A percentile compares a stretch with the other conserved stretches of the same genome.
phyloP scores from a whole-genome alignment of 2,797 vertebrate species.

The Onychomys torridus region DNA sequence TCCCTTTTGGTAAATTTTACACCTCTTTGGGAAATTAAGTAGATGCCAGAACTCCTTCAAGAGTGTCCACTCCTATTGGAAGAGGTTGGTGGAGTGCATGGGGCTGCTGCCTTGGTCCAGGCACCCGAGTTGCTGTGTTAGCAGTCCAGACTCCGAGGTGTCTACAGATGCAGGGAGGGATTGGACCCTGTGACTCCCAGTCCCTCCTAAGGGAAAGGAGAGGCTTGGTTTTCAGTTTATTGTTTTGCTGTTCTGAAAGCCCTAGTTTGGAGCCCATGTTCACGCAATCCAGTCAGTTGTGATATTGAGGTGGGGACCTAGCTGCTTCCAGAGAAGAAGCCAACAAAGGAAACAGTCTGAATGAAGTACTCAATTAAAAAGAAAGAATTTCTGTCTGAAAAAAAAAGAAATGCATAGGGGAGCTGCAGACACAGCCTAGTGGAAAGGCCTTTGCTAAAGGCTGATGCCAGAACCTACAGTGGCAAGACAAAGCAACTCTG shows the following conservation, averaged over 20 bases:
- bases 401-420: too few species aligned
- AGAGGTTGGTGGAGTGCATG: not conserved
- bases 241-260: constrained; percentile 69
- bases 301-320: constrained; percentile 63
- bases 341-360: constrained; percentile 79
- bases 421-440: not conserved
- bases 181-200: not conserved
- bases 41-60: constrained; percentile 30
- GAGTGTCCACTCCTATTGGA: not conserved
- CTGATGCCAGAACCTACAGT: not conserved
- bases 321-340: constrained; percentile 78
- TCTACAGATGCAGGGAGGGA: constrained; percentile 45
- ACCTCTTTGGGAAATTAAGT: constrained; percentile 30
- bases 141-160: constrained; percentile 31
- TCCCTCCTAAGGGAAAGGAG: constrained; percentile 45
- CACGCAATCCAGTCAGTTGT: constrained; percentile 63
- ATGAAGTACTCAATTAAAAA: constrained; percentile 85
- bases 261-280: constrained; percentile 44
- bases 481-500: not conserved
- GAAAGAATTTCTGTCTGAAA: constrained; percentile 81
- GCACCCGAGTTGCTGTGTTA: constrained; percentile 56
- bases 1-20: constrained; percentile 50
- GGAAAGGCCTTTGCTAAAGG: not conserved
- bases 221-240: constrained; percentile 69
- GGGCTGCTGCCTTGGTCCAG: not conserved